These are phyloP conservation scores for Canis aureus DNA, from an alignment of 2,113 vertebrate genomes.

Conservation along the genomic window DNA sequence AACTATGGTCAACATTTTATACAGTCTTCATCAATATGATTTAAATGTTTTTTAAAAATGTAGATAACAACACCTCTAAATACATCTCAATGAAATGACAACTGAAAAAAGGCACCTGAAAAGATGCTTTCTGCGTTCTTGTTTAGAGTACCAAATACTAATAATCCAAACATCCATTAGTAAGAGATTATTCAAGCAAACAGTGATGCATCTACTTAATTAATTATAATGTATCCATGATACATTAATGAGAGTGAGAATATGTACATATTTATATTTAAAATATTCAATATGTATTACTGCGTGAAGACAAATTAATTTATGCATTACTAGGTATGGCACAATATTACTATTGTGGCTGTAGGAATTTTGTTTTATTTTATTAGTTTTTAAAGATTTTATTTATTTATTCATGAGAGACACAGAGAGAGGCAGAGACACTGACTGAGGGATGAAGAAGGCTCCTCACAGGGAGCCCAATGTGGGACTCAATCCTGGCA, in stretches of 20 bases:
- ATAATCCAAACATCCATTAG: not conserved
- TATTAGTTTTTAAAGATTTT: no score
- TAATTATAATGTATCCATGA: not conserved
- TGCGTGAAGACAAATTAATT: not conserved
- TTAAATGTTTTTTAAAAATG: not conserved
- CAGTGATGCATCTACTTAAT: not conserved
- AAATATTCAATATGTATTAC: not conserved
- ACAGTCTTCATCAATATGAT: not conserved
- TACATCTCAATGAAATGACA: not conserved
- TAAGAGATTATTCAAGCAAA: not conserved
- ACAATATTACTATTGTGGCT: not conserved
- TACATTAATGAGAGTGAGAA: not conserved
- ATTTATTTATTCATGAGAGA: no score
- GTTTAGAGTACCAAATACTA: not conserved
- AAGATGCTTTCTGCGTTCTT: not conserved
- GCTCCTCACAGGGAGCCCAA: no score
- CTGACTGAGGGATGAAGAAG: no score
- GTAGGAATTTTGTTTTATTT: not conserved
- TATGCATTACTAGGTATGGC: not conserved
- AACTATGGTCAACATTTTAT: not conserved
- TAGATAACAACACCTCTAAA: not conserved
- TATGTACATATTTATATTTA: not conserved
- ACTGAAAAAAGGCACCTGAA: not conserved
- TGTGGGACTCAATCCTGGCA: no score
- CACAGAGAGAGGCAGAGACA: no score